phyloP scores from a whole-genome alignment of 2,888 invertebrate genomes.

The Mimas tiliae region DNA sequence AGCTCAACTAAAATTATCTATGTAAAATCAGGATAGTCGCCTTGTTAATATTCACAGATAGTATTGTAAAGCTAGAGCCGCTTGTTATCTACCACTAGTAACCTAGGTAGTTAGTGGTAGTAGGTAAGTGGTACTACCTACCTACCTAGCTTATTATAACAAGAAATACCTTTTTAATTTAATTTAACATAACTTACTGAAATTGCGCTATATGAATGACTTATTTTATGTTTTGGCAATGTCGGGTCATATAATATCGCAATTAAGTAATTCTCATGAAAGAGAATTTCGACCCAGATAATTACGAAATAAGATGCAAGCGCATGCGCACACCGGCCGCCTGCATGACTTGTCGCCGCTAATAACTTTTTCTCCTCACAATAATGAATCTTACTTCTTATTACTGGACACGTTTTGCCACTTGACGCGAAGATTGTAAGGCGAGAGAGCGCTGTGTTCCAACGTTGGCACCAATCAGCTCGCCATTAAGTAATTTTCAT shows the following conservation, averaged over 20 bases:
- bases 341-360: slow-evolving; percentile 68
- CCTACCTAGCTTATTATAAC: background rate
- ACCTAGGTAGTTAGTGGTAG: too few species aligned
- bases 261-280: slow-evolving; percentile 37
- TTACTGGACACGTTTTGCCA: slow-evolving; percentile 78
- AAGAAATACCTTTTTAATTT: background rate
- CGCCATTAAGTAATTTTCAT: slow-evolving; percentile 72
- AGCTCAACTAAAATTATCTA: too few species aligned
- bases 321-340: slow-evolving; percentile 65
- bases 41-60: too few species aligned
- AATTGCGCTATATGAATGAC: background rate
- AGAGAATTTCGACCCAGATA: slow-evolving; percentile 59
- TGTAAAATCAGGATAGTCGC: too few species aligned
- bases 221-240: slow-evolving; percentile 4
- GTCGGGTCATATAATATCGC: slow-evolving; percentile 13
- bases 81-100: background rate
- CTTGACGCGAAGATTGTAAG: slow-evolving; percentile 50
- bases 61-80: too few species aligned
- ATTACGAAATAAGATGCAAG: slow-evolving; percentile 69
- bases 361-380: slow-evolving; percentile 81
- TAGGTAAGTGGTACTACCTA: too few species aligned
- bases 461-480: slow-evolving; percentile 63
- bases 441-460: slow-evolving; percentile 39
- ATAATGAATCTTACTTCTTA: slow-evolving; percentile 80
- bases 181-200: background rate